Percentiles rank a stretch among this genome's conserved stretches.
phyloP scores from a whole-genome alignment of 2,888 invertebrate genomes.

The Odontomyia ornata region DNA sequence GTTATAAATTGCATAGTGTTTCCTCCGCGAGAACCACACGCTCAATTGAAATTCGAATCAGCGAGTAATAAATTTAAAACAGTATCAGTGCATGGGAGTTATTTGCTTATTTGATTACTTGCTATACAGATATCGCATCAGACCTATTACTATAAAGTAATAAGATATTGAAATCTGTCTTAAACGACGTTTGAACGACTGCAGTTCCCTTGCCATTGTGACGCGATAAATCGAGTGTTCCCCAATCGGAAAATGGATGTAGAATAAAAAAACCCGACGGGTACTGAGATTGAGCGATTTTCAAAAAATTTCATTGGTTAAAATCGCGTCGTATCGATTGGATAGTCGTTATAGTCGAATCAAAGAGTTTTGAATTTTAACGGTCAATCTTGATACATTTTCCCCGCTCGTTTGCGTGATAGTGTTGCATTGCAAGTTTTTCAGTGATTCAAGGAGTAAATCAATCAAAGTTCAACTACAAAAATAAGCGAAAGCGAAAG shows the following conservation, averaged over 20 bases:
- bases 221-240: conserved; percentile 3
- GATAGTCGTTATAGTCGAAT: neutral
- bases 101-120: neutral
- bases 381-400: neutral
- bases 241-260: conserved; percentile 1
- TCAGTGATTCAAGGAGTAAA: too few relatives aligned
- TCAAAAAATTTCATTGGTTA: neutral
- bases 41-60: conserved; percentile 27
- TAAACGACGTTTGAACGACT: neutral
- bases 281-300: neutral
- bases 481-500: too few relatives aligned
- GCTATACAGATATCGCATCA: neutral
- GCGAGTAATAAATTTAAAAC: neutral
- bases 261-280: neutral
- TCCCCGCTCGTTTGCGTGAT: too few relatives aligned
- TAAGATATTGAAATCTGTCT: neutral
- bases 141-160: neutral
- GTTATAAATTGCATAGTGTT: neutral
- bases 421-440: too few relatives aligned
- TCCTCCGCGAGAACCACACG: neutral
- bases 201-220: neutral
- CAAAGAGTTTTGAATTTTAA: neutral
- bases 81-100: neutral
- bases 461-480: too few relatives aligned
- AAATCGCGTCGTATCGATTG: neutral